Conservation (phyloP, 2,113 vertebrate species). For the Lepidothrix coronata region DNA sequence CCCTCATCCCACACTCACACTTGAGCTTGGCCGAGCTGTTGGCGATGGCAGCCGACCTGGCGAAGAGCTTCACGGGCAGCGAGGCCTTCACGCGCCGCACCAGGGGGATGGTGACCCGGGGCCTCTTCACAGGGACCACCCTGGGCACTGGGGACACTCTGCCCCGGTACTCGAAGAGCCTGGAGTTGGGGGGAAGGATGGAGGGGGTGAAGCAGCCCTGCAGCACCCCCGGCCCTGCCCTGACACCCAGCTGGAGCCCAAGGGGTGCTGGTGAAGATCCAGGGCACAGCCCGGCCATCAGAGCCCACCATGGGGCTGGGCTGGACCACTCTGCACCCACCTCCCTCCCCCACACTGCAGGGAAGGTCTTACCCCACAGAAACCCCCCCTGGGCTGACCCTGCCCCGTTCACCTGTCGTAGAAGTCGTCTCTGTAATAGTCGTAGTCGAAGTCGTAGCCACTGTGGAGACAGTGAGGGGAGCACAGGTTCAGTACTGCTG, state of each 20-base stretch:
- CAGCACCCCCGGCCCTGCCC: neutral
- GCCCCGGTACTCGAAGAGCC: conserved; percentile 88
- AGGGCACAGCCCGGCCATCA: fast-evolving
- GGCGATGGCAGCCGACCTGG: conserved; percentile 77
- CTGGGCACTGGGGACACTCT: conserved; percentile 83
- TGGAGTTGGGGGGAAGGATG: conserved; percentile 16
- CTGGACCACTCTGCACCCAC: too few relatives aligned
- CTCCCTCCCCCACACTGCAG: neutral
- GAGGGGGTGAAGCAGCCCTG: neutral
- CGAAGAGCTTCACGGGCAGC: conserved; percentile 86
- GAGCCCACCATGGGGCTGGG: neutral
- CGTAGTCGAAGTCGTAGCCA: conserved; percentile 88
- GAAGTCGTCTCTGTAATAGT: conserved; percentile 89
- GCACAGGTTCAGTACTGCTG: neutral
- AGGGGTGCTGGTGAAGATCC: fast-evolving
- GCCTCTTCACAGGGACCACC: conserved; percentile 85
- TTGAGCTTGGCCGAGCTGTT: conserved; percentile 82
- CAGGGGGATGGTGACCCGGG: conserved; percentile 85
- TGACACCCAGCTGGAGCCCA: fast-evolving
- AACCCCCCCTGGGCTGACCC: neutral
- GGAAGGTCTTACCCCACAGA: neutral
- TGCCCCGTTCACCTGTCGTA: conserved; percentile 84
- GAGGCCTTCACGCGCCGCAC: conserved; percentile 87
- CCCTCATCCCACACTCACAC: conserved; percentile 71
- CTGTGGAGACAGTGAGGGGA: conserved; percentile 73